Evolutionary conservation across 1,140 invertebrate species (phyloP).

Genomic region (Cheumatopsyche charites): DNA sequence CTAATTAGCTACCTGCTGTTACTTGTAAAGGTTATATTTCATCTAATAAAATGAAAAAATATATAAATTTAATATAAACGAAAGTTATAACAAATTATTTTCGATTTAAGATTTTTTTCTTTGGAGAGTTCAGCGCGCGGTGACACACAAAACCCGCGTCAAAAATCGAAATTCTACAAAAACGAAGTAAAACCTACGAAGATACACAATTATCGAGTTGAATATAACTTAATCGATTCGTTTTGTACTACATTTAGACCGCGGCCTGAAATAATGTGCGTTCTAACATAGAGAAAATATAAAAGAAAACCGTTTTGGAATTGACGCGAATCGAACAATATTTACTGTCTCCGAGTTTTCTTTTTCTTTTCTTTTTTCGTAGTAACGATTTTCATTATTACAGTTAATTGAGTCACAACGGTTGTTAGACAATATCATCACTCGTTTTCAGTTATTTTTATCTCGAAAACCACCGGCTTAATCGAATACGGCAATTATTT

Average conservation of each 20-base stretch:
- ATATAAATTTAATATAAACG: too few species aligned
- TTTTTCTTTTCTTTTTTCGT: slow-evolving; percentile 8
- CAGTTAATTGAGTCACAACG: slow-evolving; percentile 32
- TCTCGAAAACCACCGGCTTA: background rate
- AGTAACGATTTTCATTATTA: slow-evolving; percentile 20
- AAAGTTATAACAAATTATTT: too few species aligned
- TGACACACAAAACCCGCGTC: too few species aligned
- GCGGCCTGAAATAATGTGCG: background rate
- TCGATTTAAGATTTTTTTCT: background rate
- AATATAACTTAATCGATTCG: slow-evolving; percentile 1
- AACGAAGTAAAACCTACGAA: background rate
- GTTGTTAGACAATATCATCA: slow-evolving; percentile 28
- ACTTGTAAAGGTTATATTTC: too few species aligned
- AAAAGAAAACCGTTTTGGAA: background rate
- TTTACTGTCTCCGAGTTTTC: slow-evolving; percentile 3
- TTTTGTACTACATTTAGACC: slow-evolving; percentile 15
- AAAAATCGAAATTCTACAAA: too few species aligned
- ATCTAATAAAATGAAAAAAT: too few species aligned
- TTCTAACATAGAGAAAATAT: background rate
- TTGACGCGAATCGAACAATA: slow-evolving; percentile 12
- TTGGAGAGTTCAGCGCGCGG: background rate
- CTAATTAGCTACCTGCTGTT: too few species aligned
- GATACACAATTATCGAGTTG: background rate
- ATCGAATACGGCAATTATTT: background rate
- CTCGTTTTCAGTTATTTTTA: background rate